A percentile compares a stretch with the other conserved stretches of the same genome.
Evolutionary conservation across 2,113 vertebrate species (phyloP).

Genomic region (Balaeniceps rex): DNA sequence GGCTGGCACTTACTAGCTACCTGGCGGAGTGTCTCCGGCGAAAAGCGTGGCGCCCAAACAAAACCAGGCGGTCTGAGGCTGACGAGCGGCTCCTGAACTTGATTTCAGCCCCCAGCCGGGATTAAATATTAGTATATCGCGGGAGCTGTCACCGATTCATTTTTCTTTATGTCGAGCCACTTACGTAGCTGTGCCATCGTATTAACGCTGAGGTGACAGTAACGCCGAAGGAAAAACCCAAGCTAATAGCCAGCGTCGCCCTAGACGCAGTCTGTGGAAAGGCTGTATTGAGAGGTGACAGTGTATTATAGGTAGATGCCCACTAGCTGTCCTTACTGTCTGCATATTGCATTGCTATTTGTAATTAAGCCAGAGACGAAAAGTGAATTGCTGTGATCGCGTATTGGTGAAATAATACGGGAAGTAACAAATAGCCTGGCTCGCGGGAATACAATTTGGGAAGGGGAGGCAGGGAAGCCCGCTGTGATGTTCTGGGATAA

Average conservation of each 20-base stretch:
- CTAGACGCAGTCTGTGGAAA: not conserved
- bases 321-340: constrained; percentile 76
- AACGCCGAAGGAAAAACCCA: not conserved
- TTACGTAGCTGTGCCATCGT: constrained; percentile 16
- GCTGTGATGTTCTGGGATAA: not conserved
- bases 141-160: constrained; percentile 43
- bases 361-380: constrained; percentile 65
- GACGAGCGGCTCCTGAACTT: constrained; percentile 60
- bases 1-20: not conserved
- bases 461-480: not conserved
- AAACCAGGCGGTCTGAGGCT: not conserved
- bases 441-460: not conserved
- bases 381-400: constrained; percentile 20
- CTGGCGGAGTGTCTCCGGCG: not conserved
- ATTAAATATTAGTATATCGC: constrained; percentile 22
- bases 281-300: constrained; percentile 45
- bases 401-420: not conserved
- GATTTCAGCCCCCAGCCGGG: constrained; percentile 40
- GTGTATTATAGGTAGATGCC: constrained; percentile 64
- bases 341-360: constrained; percentile 43
- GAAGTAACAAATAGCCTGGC: not conserved
- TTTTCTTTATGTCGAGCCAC: constrained; percentile 59
- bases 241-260: constrained; percentile 12
- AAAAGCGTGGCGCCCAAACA: not conserved
- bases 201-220: not conserved